A percentile compares a stretch with the other conserved stretches of the same genome.
These are phyloP conservation scores for Furcula furcula DNA, from an alignment of 2,888 invertebrate genomes.

Conservation along the genomic window DNA sequence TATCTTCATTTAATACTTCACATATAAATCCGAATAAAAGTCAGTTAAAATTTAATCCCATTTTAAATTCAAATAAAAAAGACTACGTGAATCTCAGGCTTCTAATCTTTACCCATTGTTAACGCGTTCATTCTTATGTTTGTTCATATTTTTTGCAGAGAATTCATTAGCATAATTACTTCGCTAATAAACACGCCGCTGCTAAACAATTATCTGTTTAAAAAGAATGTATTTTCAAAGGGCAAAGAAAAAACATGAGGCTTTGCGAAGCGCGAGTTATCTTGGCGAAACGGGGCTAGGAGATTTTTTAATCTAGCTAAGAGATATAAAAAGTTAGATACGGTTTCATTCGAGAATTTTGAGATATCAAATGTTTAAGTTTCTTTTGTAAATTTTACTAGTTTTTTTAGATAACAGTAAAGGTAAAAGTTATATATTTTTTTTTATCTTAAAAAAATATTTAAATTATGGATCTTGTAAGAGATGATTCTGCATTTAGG, in stretches of 20 bases:
- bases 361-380: constrained; percentile 10
- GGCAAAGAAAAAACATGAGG: constrained; percentile 20
- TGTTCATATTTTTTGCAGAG: constrained; percentile 15
- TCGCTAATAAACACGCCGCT: constrained; percentile 30
- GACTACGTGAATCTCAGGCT: constrained; percentile 13
- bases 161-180: constrained; percentile 36
- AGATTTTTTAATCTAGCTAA: constrained; percentile 16
- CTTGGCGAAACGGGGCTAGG: constrained; percentile 12
- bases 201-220: constrained; percentile 23
- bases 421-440: too few relatives aligned
- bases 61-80: too few relatives aligned
- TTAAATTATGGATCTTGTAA: too few relatives aligned
- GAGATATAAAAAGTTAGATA: constrained; percentile 10
- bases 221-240: constrained; percentile 21
- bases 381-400: too few relatives aligned
- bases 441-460: too few relatives aligned
- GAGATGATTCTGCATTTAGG: too few relatives aligned
- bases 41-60: too few relatives aligned
- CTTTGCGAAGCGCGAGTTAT: constrained; percentile 9
- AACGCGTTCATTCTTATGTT: constrained; percentile 17
- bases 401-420: too few relatives aligned
- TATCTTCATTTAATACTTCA: too few relatives aligned
- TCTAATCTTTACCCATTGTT: too few relatives aligned
- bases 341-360: background rate
- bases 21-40: too few relatives aligned